phyloP scores from a whole-genome alignment of 2,888 invertebrate species.

The Rosalia funebris region DNA sequence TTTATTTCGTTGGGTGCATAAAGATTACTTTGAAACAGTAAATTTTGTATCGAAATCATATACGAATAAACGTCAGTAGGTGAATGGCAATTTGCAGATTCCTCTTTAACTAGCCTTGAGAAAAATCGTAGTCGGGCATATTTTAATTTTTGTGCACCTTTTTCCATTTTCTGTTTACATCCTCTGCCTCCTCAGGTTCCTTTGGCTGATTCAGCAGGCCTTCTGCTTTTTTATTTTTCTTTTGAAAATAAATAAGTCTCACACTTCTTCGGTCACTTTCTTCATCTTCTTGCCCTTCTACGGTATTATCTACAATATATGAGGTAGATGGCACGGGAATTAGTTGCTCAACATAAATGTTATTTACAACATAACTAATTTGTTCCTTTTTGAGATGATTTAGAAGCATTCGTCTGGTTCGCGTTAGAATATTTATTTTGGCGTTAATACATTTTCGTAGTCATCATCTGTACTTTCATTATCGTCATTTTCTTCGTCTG shows the following conservation, averaged over 20 bases:
- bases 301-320: neutral
- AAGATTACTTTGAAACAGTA: slow-evolving; percentile 38
- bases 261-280: neutral
- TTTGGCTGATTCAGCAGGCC: neutral
- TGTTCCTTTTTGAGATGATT: neutral
- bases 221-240: neutral
- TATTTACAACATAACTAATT: neutral
- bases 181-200: slow-evolving; percentile 2
- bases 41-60: slow-evolving; percentile 31
- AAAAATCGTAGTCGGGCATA: neutral
- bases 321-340: neutral
- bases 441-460: too few relatives aligned
- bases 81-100: slow-evolving; percentile 9
- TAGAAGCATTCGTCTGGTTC: neutral
- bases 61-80: slow-evolving; percentile 24
- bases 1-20: slow-evolving; percentile 37
- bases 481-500: too few relatives aligned
- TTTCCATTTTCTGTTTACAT: neutral
- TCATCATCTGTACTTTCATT: too few relatives aligned
- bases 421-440: neutral
- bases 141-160: neutral
- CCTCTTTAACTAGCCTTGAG: neutral
- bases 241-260: neutral
- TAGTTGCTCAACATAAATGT: neutral
- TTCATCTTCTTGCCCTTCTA: neutral